Percentiles rank a stretch among this genome's conserved stretches.
phyloP scores from a whole-genome alignment of 2,113 vertebrate species.

The Myrmecobius fasciatus region DNA sequence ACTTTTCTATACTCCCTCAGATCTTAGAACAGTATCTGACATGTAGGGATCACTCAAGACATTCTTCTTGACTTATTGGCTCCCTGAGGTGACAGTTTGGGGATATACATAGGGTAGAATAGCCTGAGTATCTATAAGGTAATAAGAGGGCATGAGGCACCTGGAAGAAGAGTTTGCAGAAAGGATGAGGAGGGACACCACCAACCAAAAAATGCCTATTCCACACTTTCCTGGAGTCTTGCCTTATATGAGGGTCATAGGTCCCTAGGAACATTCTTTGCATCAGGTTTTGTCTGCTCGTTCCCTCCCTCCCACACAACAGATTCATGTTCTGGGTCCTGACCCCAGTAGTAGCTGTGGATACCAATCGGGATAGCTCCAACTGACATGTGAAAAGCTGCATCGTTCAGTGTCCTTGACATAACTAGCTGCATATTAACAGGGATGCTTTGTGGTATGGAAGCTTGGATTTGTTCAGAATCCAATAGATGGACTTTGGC shows the following conservation, averaged over 20 bases:
- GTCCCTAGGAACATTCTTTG: not conserved
- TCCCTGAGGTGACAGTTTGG: not conserved
- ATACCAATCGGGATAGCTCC: constrained; percentile 68
- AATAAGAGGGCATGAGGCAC: not conserved
- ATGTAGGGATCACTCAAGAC: not conserved
- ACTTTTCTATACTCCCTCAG: not conserved
- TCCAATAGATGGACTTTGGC: constrained; percentile 80
- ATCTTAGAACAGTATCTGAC: not conserved
- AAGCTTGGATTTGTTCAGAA: constrained; percentile 76
- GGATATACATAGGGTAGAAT: not conserved
- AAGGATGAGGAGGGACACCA: not conserved
- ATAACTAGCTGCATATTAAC: constrained; percentile 78
- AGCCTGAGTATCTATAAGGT: not conserved
- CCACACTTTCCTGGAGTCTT: not conserved
- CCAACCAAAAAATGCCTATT: not conserved
- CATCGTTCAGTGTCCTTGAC: constrained; percentile 85
- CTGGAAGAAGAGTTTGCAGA: not conserved
- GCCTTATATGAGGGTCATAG: not conserved
- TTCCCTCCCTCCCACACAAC: constrained; percentile 16
- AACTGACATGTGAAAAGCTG: constrained; percentile 75
- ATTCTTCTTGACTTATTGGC: not conserved
- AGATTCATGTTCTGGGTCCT: constrained; percentile 70
- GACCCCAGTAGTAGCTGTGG: constrained; percentile 54
- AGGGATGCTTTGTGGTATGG: constrained; percentile 61
- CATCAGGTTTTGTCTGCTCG: not conserved